These are phyloP conservation scores for Cacoxenus indagator DNA, from an alignment of 2,888 invertebrate genomes.

Conservation along the genomic window DNA sequence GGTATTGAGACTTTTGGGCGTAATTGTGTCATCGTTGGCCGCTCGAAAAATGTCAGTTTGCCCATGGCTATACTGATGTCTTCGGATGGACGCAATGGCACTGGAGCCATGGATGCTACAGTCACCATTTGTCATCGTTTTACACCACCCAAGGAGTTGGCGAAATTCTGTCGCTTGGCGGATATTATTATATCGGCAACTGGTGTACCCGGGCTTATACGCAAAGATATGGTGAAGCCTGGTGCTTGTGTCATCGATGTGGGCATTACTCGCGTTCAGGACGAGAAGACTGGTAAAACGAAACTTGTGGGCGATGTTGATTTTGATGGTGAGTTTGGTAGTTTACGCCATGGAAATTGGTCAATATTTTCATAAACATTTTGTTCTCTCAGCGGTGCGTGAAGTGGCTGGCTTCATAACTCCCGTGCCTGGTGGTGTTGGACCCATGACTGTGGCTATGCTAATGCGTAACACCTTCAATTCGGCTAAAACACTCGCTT, in stretches of 20 bases:
- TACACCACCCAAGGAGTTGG: slow-evolving; percentile 84
- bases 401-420: slow-evolving; percentile 88
- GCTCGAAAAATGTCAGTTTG: slow-evolving; percentile 93
- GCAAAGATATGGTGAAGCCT: slow-evolving; percentile 88
- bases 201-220: slow-evolving; percentile 82
- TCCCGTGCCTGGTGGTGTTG: slow-evolving; percentile 93
- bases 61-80: slow-evolving; percentile 89
- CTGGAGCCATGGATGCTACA: slow-evolving; percentile 85
- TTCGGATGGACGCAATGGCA: slow-evolving; percentile 80
- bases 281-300: slow-evolving; percentile 76
- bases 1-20: slow-evolving; percentile 87
- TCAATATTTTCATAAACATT: slow-evolving; percentile 4
- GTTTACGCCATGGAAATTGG: not conserved
- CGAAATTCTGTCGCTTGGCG: slow-evolving; percentile 74
- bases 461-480: slow-evolving; percentile 89
- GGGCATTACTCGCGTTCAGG: slow-evolving; percentile 82
- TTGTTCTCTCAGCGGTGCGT: slow-evolving; percentile 75
- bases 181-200: slow-evolving; percentile 71
- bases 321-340: slow-evolving; percentile 77
- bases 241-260: slow-evolving; percentile 92
- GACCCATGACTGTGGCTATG: slow-evolving; percentile 96
- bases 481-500: slow-evolving; percentile 75
- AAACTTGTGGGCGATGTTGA: slow-evolving; percentile 91
- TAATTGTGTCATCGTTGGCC: slow-evolving; percentile 89
- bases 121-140: slow-evolving; percentile 91